A percentile compares a stretch with the other conserved stretches of the same genome.
phyloP scores from a whole-genome alignment of 2,797 vertebrate genomes.

The Lindbergichthys nudifrons region DNA sequence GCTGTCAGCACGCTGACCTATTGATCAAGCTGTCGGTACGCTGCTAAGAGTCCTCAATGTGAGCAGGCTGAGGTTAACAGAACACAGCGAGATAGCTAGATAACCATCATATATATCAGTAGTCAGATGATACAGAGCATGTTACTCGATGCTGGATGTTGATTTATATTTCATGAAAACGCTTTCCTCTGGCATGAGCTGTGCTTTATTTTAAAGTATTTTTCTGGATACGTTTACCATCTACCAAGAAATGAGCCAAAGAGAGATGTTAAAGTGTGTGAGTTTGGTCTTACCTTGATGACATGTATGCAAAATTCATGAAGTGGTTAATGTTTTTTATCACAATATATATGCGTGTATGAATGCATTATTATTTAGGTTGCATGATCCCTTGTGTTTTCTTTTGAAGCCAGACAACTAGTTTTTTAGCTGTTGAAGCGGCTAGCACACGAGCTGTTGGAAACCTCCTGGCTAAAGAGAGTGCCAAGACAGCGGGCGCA shows the following conservation, averaged over 20 bases:
- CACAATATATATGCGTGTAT: background rate
- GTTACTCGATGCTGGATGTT: constrained; percentile 65
- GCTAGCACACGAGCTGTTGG: constrained; percentile 53
- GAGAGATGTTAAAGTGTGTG: constrained; percentile 3
- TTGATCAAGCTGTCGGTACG: constrained; percentile 81
- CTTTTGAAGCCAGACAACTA: constrained; percentile 47
- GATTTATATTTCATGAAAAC: constrained; percentile 70
- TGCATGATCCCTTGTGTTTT: constrained; percentile 47
- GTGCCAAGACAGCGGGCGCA: constrained; percentile 39
- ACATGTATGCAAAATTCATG: background rate
- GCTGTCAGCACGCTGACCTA: constrained; percentile 82
- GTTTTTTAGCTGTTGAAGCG: constrained; percentile 40
- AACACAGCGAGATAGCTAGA: constrained; percentile 72
- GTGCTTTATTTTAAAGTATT: constrained; percentile 15
- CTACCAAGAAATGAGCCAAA: constrained; percentile 16
- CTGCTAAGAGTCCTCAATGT: constrained; percentile 73
- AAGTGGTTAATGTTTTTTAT: background rate
- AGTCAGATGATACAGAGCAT: constrained; percentile 65
- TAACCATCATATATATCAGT: constrained; percentile 72
- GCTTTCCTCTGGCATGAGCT: constrained; percentile 32
- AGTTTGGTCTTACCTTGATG: background rate
- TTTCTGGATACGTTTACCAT: background rate
- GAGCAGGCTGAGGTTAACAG: constrained; percentile 76
- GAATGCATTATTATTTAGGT: constrained; percentile 27
- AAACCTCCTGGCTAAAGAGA: constrained; percentile 74